These are phyloP conservation scores for Xestia ashworthii DNA, from an alignment of 2,888 invertebrate genomes.

Conservation along the genomic window DNA sequence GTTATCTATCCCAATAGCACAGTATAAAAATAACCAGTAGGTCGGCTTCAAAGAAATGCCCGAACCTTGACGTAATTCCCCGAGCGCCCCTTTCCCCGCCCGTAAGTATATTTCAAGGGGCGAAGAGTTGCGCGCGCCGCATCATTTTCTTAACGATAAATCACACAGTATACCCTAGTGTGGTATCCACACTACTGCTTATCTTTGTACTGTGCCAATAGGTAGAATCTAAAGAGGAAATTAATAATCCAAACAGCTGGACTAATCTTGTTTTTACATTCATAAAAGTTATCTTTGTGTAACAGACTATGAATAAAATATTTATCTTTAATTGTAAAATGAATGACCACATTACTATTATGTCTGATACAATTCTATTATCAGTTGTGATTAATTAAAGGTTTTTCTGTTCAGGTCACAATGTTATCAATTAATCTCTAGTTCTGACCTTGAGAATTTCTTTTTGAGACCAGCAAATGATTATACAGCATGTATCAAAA, in stretches of 20 bases:
- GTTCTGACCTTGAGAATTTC: slow-evolving; percentile 15
- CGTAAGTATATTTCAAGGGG: too few relatives aligned
- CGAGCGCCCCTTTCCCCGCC: too few relatives aligned
- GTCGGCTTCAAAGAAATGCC: too few relatives aligned
- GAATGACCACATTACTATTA: slow-evolving; percentile 15
- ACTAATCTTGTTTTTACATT: not conserved
- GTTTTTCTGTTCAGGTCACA: slow-evolving; percentile 21
- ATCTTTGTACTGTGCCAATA: too few relatives aligned
- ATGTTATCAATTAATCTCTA: slow-evolving; percentile 20
- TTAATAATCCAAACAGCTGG: not conserved
- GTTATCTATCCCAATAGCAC: not conserved
- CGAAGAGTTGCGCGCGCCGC: too few relatives aligned
- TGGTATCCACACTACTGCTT: too few relatives aligned
- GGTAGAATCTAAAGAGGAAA: too few relatives aligned
- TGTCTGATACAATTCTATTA: slow-evolving; percentile 12
- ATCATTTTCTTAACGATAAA: too few relatives aligned
- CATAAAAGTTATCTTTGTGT: slow-evolving; percentile 22
- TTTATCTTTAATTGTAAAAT: slow-evolving; percentile 30
- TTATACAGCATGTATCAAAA: not conserved
- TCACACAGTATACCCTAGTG: too few relatives aligned
- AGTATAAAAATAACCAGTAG: too few relatives aligned
- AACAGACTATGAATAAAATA: slow-evolving; percentile 1
- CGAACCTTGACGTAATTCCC: too few relatives aligned
- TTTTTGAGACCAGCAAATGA: not conserved
- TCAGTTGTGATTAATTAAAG: slow-evolving; percentile 12